Evolutionary conservation across 1,140 invertebrate species (phyloP).

Genomic region (Trichonephila clavata): DNA sequence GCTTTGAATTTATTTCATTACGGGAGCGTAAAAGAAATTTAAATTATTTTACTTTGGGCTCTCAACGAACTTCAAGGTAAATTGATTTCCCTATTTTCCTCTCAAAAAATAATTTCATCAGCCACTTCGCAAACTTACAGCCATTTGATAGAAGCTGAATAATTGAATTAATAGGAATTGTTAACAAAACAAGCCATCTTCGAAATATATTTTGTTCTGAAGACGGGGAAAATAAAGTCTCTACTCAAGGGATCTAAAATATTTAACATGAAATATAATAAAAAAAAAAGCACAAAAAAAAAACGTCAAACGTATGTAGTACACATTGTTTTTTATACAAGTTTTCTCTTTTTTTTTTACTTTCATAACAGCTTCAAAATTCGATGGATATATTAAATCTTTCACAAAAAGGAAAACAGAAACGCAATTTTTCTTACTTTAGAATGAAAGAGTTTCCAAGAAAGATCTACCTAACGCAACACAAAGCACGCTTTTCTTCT

Average conservation of each 20-base stretch:
- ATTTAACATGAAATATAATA: slow-evolving; percentile 58
- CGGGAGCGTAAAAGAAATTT: too few species aligned
- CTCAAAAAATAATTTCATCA: too few species aligned
- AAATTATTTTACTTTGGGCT: too few species aligned
- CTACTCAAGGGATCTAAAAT: slow-evolving; percentile 26
- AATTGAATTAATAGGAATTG: not conserved
- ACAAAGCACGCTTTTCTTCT: slow-evolving; percentile 61
- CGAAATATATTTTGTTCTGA: not conserved
- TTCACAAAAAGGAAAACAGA: slow-evolving; percentile 58
- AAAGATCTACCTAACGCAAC: slow-evolving; percentile 41
- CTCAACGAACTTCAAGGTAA: too few species aligned
- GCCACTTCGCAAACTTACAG: too few species aligned
- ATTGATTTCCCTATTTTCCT: too few species aligned
- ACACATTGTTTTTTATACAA: not conserved
- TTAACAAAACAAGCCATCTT: not conserved
- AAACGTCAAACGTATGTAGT: not conserved
- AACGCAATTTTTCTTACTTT: slow-evolving; percentile 30
- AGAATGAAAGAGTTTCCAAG: slow-evolving; percentile 38
- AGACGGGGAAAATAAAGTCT: not conserved
- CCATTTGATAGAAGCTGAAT: too few species aligned
- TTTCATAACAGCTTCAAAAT: slow-evolving; percentile 39
- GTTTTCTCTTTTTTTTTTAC: not conserved
- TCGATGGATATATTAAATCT: slow-evolving; percentile 54
- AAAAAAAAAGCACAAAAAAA: not conserved
- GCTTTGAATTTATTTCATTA: too few species aligned